A percentile compares a stretch with the other conserved stretches of the same genome.
These are phyloP conservation scores for Stichodactyla mertensii DNA, from an alignment of 64 coral and sea anemone species.

Conservation along the genomic window DNA sequence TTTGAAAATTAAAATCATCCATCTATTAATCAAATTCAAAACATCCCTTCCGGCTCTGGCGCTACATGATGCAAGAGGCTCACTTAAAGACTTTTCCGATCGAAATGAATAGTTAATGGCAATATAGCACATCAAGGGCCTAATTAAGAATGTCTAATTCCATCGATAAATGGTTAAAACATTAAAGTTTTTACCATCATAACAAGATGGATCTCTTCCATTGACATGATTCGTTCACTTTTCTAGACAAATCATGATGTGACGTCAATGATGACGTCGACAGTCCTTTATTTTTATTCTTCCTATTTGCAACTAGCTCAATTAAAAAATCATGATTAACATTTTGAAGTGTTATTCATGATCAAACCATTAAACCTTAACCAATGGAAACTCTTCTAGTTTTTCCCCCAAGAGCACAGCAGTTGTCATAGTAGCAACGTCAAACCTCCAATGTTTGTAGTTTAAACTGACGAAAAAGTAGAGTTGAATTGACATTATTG, in stretches of 20 bases:
- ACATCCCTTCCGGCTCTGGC: background rate
- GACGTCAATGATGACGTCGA: background rate
- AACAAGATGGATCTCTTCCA: no score
- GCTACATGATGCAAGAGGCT: background rate
- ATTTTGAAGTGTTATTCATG: background rate
- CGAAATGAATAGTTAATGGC: background rate
- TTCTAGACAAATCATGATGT: background rate
- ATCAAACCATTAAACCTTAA: background rate
- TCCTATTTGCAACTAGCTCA: no score
- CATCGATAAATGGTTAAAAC: background rate
- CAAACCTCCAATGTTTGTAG: no score
- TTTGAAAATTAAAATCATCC: background rate
- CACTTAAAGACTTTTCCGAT: background rate
- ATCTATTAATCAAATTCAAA: background rate
- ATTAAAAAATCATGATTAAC: no score
- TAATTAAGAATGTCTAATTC: background rate
- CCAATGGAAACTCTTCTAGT: background rate
- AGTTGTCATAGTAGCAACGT: background rate
- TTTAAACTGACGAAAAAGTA: no score
- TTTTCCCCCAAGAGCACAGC: background rate
- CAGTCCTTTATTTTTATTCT: no score
- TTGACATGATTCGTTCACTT: no score
- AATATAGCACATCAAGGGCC: background rate
- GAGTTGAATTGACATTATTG: no score
- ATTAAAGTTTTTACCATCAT: no score